These are phyloP conservation scores for Acrocephalus kingi DNA, from an alignment of 2,113 vertebrate species.

Conservation along the genomic window DNA sequence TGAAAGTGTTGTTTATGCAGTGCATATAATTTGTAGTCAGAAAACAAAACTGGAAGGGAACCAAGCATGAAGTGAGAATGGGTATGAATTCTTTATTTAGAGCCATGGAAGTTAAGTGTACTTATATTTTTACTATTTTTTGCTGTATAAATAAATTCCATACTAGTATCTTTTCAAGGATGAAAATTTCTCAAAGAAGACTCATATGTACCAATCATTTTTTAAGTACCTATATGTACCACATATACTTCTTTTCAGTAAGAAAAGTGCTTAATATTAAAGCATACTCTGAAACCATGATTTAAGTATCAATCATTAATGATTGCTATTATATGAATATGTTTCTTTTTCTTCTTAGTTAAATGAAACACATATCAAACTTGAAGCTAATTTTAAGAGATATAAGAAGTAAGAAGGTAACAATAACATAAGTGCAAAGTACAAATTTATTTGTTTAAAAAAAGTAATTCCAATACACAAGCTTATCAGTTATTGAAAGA, in stretches of 20 bases:
- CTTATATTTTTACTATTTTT: not conserved
- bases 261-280: not conserved
- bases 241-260: not conserved
- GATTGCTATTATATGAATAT: not conserved
- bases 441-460: not conserved
- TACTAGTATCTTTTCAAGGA: not conserved
- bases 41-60: not conserved
- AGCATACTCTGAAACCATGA: not conserved
- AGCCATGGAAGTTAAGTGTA: not conserved
- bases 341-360: not conserved
- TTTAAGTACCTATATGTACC: not conserved
- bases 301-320: not conserved
- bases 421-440: not conserved
- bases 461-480: constrained; percentile 17
- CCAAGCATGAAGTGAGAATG: not conserved
- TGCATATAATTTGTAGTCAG: not conserved
- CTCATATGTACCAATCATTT: not conserved
- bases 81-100: not conserved
- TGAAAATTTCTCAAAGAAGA: not conserved
- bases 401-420: not conserved
- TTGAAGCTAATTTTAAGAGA: not conserved
- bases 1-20: not conserved
- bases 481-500: constrained; percentile 21
- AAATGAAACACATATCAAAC: not conserved
- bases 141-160: not conserved